Evolutionary conservation across 2,113 vertebrate species (phyloP).

Genomic region (Sigmodon hispidus): DNA sequence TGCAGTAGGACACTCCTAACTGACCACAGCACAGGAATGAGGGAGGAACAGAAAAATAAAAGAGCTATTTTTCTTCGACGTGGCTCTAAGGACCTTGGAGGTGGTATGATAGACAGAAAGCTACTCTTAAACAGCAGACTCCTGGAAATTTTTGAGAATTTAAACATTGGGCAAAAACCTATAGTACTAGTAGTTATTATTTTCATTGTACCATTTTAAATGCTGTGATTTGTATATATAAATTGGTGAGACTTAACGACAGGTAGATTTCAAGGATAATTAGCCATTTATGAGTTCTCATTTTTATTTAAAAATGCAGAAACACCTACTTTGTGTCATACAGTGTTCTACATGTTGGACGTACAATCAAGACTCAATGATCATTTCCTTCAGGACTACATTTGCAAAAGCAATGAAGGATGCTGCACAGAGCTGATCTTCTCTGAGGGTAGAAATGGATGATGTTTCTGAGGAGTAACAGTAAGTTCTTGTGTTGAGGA

Average conservation of each 20-base stretch:
- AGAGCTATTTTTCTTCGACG: background rate
- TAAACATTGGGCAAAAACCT: background rate
- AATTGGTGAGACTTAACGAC: background rate
- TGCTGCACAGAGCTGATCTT: background rate
- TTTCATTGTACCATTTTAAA: background rate
- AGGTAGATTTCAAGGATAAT: background rate
- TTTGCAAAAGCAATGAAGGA: background rate
- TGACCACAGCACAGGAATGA: background rate
- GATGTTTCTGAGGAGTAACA: background rate
- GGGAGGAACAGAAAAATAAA: background rate
- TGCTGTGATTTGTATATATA: background rate
- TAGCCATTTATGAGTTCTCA: slow-evolving; percentile 23
- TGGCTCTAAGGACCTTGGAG: background rate
- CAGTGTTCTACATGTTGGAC: background rate
- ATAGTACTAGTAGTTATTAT: background rate
- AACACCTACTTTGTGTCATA: background rate
- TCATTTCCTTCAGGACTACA: background rate
- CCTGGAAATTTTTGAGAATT: background rate
- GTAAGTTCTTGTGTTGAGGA: background rate
- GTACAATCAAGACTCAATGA: background rate
- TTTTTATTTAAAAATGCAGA: background rate
- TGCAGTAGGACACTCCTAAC: background rate
- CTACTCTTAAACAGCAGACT: background rate
- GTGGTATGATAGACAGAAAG: background rate
- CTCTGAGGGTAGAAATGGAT: background rate